These are phyloP conservation scores for Cephus pygmeus DNA, from an alignment of 2,888 invertebrate genomes.

Conservation along the genomic window DNA sequence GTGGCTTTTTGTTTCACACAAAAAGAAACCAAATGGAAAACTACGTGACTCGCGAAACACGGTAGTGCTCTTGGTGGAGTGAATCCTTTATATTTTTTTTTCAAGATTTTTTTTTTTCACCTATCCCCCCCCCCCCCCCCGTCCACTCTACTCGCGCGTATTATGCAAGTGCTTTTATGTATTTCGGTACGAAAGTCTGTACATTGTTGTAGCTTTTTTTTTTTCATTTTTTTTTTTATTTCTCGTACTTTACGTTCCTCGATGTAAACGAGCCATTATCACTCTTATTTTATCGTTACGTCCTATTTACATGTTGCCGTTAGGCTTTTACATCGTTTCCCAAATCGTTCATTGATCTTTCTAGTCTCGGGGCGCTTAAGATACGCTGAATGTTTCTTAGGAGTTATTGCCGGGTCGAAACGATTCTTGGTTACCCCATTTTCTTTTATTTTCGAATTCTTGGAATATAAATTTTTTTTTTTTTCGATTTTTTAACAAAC, in stretches of 20 bases:
- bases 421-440: too few species aligned
- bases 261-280: background rate
- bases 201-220: background rate
- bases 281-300: background rate
- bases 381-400: background rate
- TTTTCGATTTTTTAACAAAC: too few species aligned
- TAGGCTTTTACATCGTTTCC: background rate
- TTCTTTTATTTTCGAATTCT: background rate
- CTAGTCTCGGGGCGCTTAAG: background rate
- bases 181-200: background rate
- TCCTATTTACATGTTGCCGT: too few species aligned
- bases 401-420: too few species aligned
- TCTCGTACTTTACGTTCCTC: background rate
- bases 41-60: background rate
- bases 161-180: background rate
- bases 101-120: background rate
- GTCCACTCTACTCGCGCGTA: background rate
- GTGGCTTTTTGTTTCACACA: background rate
- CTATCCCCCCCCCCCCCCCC: too few species aligned
- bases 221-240: background rate
- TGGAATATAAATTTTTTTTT: too few species aligned
- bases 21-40: background rate
- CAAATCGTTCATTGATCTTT: background rate
- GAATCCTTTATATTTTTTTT: background rate
- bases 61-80: background rate